Conservation (phyloP, 1,140 invertebrate genomes). For the Glossosoma conforme region DNA sequence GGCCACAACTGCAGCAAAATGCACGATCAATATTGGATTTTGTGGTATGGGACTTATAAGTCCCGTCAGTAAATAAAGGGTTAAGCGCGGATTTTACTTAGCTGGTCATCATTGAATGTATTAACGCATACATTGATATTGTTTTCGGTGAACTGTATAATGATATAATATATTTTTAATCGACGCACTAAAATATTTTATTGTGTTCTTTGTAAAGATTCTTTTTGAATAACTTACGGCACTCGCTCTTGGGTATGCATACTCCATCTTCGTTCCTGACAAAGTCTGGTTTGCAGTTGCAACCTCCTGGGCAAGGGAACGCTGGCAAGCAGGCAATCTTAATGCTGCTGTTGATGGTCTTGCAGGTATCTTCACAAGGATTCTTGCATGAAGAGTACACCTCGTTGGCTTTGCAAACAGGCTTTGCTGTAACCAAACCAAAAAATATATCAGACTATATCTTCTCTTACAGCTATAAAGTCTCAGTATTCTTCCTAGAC, state of each 20-base stretch:
- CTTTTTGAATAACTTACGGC: slow-evolving; percentile 10
- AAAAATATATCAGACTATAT: background rate
- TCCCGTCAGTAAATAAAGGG: no score
- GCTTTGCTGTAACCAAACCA: slow-evolving; percentile 9
- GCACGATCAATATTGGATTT: no score
- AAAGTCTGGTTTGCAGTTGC: slow-evolving; percentile 15
- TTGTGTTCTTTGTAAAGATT: background rate
- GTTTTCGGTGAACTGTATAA: no score
- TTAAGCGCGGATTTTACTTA: no score
- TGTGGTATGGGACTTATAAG: no score
- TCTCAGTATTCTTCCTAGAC: no score
- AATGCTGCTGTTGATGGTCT: background rate
- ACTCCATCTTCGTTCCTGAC: slow-evolving; percentile 15
- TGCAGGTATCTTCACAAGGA: slow-evolving; percentile 19
- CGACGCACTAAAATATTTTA: no score
- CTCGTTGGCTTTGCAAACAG: slow-evolving; percentile 16
- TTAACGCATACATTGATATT: no score
- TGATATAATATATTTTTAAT: no score
- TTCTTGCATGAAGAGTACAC: slow-evolving; percentile 12
- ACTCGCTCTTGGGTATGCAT: slow-evolving; percentile 13
- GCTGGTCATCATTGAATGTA: no score
- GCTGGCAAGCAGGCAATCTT: slow-evolving; percentile 4
- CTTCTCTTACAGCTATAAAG: background rate
- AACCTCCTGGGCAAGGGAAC: slow-evolving; percentile 16
- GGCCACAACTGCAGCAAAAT: no score